Percentiles rank a stretch among this genome's conserved stretches.
Evolutionary conservation across 1,140 invertebrate species (phyloP).

Genomic region (Papilio glaucus): DNA sequence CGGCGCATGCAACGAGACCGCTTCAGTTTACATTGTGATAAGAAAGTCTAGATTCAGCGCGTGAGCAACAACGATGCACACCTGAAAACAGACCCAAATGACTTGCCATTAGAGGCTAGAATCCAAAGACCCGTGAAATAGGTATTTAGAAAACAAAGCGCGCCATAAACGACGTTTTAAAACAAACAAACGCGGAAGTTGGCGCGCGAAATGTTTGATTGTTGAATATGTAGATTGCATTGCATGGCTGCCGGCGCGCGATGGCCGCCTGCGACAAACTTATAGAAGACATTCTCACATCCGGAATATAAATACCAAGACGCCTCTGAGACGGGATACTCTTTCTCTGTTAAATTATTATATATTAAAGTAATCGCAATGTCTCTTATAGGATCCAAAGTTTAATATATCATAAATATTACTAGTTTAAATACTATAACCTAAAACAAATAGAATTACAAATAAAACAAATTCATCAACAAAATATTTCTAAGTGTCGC

Average conservation of each 20-base stretch:
- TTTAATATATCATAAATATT: no score
- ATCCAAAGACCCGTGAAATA: neutral
- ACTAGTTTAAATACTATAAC: no score
- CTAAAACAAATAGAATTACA: no score
- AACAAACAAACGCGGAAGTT: conserved; percentile 30
- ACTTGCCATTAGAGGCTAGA: neutral
- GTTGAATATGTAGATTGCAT: conserved; percentile 23
- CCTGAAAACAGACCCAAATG: neutral
- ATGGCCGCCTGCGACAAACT: neutral
- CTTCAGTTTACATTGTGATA: conserved; percentile 28
- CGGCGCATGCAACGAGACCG: conserved; percentile 6
- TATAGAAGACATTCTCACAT: neutral
- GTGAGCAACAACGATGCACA: neutral
- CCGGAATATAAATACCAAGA: neutral
- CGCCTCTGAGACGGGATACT: neutral
- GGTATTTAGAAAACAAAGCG: conserved; percentile 32
- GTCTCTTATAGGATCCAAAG: no score
- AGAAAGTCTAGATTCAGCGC: conserved; percentile 20
- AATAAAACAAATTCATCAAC: neutral
- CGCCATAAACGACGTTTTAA: conserved; percentile 25
- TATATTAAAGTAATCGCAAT: no score
- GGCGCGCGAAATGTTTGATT: conserved; percentile 5
- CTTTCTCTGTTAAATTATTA: neutral
- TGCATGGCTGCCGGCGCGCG: neutral
- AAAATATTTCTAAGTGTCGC: neutral